These are phyloP conservation scores for Tenthredo livida DNA, from an alignment of 2,888 invertebrate species.

Conservation along the genomic window DNA sequence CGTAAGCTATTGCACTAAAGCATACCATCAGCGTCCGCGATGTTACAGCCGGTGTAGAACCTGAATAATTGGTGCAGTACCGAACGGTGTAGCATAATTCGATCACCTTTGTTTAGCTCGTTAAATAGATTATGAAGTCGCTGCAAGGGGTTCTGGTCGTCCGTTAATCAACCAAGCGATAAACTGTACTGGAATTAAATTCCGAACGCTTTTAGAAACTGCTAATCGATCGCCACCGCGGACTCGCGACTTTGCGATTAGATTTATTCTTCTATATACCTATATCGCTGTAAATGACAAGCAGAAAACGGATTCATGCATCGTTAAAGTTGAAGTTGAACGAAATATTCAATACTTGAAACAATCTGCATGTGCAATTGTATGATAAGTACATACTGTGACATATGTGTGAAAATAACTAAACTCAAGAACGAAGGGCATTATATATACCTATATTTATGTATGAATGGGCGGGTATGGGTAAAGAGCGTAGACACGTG, in stretches of 20 bases:
- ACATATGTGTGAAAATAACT: conserved; percentile 27
- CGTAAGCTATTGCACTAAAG: conserved; percentile 24
- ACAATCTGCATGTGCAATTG: not conserved
- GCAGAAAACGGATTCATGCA: not conserved
- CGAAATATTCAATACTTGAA: too few species aligned
- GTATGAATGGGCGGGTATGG: not conserved
- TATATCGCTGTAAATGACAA: not conserved
- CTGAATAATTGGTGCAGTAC: conserved; percentile 41
- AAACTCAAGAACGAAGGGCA: not conserved
- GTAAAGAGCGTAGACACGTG: conserved; percentile 23
- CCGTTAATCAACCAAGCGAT: conserved; percentile 46
- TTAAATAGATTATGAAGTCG: conserved; percentile 46
- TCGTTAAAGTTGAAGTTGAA: too few species aligned
- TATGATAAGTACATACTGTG: too few species aligned
- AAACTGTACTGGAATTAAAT: conserved; percentile 39
- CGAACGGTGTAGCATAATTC: conserved; percentile 28
- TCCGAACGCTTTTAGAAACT: conserved; percentile 13
- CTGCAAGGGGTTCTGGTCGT: conserved; percentile 11
- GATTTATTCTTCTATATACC: too few species aligned
- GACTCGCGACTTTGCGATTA: not conserved
- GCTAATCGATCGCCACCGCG: conserved; percentile 22
- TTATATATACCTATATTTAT: too few species aligned
- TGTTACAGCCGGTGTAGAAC: not conserved
- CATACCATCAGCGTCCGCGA: not conserved
- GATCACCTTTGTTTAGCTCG: conserved; percentile 49